Percentiles rank a stretch among this genome's conserved stretches.
These are phyloP conservation scores for Apamea anceps DNA, from an alignment of 2,888 invertebrate genomes.

Conservation along the genomic window DNA sequence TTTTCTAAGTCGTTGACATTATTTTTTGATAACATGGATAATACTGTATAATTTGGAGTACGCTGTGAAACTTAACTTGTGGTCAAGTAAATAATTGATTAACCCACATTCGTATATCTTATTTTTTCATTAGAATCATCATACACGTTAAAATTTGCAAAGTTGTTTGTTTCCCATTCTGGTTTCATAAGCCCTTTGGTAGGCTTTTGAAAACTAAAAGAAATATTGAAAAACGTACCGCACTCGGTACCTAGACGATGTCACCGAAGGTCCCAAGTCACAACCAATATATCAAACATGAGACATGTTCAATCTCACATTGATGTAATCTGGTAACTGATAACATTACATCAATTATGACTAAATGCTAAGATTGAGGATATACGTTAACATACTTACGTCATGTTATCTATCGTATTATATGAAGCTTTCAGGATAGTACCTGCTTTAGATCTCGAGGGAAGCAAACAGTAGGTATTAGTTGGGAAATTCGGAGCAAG, in stretches of 20 bases:
- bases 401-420: constrained; percentile 16
- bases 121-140: neutral
- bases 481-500: constrained; percentile 31
- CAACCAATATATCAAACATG: constrained; percentile 20
- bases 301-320: constrained; percentile 22
- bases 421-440: constrained; percentile 21
- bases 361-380: constrained; percentile 34
- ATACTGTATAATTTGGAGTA: neutral
- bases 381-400: constrained; percentile 32
- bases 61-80: neutral
- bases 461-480: constrained; percentile 19
- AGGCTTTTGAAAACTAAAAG: neutral
- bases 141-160: neutral
- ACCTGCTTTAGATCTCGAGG: constrained; percentile 17
- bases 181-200: no score
- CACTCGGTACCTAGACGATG: neutral
- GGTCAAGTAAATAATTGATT: no score
- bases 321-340: constrained; percentile 42
- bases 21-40: no score
- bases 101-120: neutral
- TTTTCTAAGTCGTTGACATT: neutral
- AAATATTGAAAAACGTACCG: neutral
- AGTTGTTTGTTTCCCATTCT: no score
- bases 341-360: constrained; percentile 49
- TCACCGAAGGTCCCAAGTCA: neutral